A percentile compares a stretch with the other conserved stretches of the same genome.
Evolutionary conservation across 2,888 invertebrate species (phyloP).

Genomic region (Hyposoter didymator): DNA sequence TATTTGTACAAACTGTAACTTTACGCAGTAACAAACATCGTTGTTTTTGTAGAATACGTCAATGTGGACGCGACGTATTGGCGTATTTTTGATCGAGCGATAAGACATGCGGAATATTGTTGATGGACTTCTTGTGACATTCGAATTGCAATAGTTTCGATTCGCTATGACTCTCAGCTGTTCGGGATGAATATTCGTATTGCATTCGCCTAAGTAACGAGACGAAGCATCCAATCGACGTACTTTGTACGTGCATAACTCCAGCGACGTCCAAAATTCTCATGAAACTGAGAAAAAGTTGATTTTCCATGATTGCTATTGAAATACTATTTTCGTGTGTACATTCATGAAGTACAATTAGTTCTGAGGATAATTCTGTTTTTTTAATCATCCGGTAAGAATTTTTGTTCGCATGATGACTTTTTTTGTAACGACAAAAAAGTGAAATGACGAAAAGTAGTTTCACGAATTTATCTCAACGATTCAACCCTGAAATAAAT

Average conservation of each 20-base stretch:
- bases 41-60: constrained; percentile 43
- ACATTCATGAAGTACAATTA: too few relatives aligned
- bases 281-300: too few relatives aligned
- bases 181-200: not conserved
- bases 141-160: not conserved
- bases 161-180: not conserved
- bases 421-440: not conserved
- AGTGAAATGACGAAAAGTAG: not conserved
- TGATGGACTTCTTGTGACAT: not conserved
- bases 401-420: not conserved
- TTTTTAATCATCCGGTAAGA: too few relatives aligned
- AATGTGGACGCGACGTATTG: constrained; percentile 12
- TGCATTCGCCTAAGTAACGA: not conserved
- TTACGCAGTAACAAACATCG: constrained; percentile 20
- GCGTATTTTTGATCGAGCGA: constrained; percentile 8
- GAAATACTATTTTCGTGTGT: too few relatives aligned
- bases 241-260: too few relatives aligned
- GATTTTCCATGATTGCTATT: too few relatives aligned
- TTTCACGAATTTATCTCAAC: not conserved
- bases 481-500: constrained; percentile 22
- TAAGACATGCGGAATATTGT: not conserved
- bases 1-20: constrained; percentile 50
- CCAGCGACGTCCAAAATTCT: too few relatives aligned
- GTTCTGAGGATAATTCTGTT: too few relatives aligned
- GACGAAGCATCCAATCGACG: not conserved